These are phyloP conservation scores for Poecilia picta DNA, from an alignment of 2,797 vertebrate genomes.

Conservation along the genomic window DNA sequence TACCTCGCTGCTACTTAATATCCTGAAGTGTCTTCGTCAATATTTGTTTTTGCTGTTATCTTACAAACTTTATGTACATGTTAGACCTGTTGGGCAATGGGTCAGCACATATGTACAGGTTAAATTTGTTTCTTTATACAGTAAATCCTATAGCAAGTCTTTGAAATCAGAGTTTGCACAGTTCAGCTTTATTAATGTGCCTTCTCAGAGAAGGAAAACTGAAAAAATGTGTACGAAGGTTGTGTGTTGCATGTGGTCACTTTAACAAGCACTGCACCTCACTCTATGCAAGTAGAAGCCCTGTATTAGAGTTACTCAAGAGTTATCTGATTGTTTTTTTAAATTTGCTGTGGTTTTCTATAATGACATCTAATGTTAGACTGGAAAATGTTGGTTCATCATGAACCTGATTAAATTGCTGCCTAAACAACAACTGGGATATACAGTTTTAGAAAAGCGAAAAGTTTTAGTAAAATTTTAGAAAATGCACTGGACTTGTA, in stretches of 20 bases:
- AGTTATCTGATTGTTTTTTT: constrained; percentile 9
- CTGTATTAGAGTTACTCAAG: background rate
- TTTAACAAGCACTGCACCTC: background rate
- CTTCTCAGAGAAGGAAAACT: constrained; percentile 16
- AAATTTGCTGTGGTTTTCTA: constrained; percentile 42
- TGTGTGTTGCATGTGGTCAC: constrained; percentile 1
- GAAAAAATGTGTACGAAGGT: background rate
- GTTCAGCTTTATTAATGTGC: constrained; percentile 7
- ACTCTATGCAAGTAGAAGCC: constrained; percentile 16
- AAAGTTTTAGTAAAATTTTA: background rate
- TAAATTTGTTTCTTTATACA: constrained; percentile 1
- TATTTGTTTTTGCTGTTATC: constrained; percentile 1
- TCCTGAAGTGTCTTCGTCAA: constrained; percentile 4
- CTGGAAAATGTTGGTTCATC: background rate
- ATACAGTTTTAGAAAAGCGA: background rate
- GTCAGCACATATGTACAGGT: constrained; percentile 4
- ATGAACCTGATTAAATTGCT: background rate
- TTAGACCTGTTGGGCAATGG: constrained; percentile 1
- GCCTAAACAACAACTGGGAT: background rate
- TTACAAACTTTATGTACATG: background rate
- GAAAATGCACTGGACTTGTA: constrained; percentile 45
- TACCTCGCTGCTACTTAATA: constrained; percentile 16
- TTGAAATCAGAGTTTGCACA: constrained; percentile 19
- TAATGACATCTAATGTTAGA: background rate
- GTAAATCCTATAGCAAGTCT: background rate